These are phyloP conservation scores for Brachypodius melanocephalos DNA, from an alignment of 2,113 vertebrate genomes.

Conservation along the genomic window DNA sequence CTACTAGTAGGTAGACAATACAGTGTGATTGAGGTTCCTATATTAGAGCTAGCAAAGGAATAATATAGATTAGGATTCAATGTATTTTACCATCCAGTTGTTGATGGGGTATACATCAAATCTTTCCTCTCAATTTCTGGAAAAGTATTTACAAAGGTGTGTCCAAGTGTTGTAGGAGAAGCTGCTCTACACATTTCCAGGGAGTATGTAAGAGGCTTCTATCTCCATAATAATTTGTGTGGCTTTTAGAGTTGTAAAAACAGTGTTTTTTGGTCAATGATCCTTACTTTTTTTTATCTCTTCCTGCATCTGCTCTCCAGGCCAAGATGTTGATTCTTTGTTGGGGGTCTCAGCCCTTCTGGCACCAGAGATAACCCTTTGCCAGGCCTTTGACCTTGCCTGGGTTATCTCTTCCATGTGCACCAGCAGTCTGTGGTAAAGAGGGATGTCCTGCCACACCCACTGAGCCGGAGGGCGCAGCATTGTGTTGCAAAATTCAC, in stretches of 20 bases:
- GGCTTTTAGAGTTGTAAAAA: background rate
- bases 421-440: no score
- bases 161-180: background rate
- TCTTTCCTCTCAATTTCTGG: background rate
- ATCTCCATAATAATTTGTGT: background rate
- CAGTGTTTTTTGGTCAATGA: background rate
- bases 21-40: background rate
- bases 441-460: fast-evolving
- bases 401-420: background rate
- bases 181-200: background rate
- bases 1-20: background rate
- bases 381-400: background rate
- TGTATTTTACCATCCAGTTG: background rate
- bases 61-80: background rate
- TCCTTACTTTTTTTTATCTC: background rate
- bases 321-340: background rate
- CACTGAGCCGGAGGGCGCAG: fast-evolving
- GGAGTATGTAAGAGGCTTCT: background rate
- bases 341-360: background rate
- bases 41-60: background rate
- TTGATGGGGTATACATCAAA: background rate
- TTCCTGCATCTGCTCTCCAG: background rate
- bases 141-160: background rate
- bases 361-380: background rate
- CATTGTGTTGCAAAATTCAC: background rate